These are phyloP conservation scores for Tapirus terrestris DNA, from an alignment of 2,113 vertebrate species.

Conservation along the genomic window DNA sequence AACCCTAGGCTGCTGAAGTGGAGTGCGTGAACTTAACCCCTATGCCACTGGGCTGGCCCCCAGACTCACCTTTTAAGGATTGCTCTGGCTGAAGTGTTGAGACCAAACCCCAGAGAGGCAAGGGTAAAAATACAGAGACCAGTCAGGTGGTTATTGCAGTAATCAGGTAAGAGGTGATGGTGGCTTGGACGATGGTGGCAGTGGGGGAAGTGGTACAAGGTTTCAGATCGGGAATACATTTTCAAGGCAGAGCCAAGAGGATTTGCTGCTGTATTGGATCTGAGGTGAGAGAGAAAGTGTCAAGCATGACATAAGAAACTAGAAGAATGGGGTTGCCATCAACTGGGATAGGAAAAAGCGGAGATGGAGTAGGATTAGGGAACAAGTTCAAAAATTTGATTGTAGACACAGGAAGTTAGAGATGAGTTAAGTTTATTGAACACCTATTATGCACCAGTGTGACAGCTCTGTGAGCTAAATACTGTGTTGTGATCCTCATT, in stretches of 20 bases:
- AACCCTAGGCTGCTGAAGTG: too few relatives aligned
- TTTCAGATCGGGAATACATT: neutral
- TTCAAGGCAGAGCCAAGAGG: neutral
- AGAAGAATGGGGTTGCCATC: neutral
- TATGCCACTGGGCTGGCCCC: too few relatives aligned
- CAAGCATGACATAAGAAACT: neutral
- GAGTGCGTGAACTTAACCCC: too few relatives aligned
- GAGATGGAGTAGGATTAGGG: neutral
- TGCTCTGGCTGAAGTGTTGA: neutral
- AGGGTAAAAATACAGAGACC: neutral
- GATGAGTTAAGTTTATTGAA: neutral
- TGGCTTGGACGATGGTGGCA: neutral
- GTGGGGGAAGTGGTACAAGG: neutral
- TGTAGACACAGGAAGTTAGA: neutral
- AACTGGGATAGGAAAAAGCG: neutral
- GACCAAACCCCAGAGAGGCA: neutral
- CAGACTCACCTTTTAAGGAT: neutral
- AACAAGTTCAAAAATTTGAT: neutral
- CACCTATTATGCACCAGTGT: neutral
- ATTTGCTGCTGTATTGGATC: neutral
- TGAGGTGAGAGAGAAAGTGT: neutral
- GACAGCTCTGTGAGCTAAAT: neutral
- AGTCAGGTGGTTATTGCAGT: neutral
- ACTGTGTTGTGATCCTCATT: neutral
- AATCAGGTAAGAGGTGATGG: neutral